A percentile compares a stretch with the other conserved stretches of the same genome.
Conservation (phyloP, 1,140 invertebrate genomes). For the Ylistrum balloti region DNA sequence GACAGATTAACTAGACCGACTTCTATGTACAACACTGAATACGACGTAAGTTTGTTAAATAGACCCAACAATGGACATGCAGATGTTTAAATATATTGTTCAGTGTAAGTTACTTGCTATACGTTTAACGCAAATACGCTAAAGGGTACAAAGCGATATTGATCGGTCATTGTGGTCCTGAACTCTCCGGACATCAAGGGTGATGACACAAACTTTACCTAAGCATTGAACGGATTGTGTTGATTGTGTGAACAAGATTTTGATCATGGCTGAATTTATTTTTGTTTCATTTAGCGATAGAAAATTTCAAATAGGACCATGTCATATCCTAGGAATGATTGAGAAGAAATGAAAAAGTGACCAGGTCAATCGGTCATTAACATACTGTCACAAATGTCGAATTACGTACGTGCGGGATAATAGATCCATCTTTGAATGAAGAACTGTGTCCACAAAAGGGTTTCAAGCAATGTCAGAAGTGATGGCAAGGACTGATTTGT, state of each 20-base stretch:
- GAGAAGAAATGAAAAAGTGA: background rate
- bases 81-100: background rate
- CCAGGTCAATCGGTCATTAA: slow-evolving; percentile 2
- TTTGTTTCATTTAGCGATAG: background rate
- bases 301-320: background rate
- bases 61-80: background rate
- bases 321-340: background rate
- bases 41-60: background rate
- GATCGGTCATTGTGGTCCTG: background rate
- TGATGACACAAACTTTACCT: background rate
- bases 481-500: too few species aligned
- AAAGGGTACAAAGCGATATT: background rate
- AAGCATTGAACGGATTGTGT: background rate
- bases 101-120: background rate
- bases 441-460: too few species aligned
- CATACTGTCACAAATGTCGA: background rate
- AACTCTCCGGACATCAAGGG: background rate
- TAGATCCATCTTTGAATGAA: too few species aligned
- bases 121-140: background rate
- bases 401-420: too few species aligned
- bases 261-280: background rate
- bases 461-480: too few species aligned
- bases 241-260: background rate
- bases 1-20: background rate
- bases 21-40: background rate